Base-by-base conservation (phyloP, 1,140 invertebrate species). In the Stegodyphus dumicola region DNA sequence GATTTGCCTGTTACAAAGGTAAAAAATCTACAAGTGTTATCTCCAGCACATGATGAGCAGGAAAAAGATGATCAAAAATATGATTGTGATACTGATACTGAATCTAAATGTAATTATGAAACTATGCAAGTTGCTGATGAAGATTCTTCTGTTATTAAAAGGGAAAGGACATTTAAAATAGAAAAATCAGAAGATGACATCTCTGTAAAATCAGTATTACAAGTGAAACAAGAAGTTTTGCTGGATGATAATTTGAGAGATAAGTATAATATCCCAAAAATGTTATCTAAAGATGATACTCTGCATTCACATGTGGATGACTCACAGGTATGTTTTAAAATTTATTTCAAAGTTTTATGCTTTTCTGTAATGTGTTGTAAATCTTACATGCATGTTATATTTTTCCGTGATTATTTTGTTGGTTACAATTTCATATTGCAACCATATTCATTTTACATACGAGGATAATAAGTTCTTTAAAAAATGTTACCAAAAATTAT, bases 121-220 rank as follows among this genome's bases (percentile, higher is more conserved):
- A 13, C 15, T 15, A 17, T 60, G 2, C 73, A 66, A 17, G 49
- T 13, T 53, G 17, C 17, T 11, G 81, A 85, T 11, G 51, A 13
- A 7, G 81, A 92, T 93, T 88, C 92, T 91, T 77, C 85, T 15
- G 11, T 76, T 2, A 54, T 64, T 15, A 80, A 84, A 60, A 74
- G 65, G 74, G 87, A 86, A 51, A 86, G 17, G 54, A 56, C 49
- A 11, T 77, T 81, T 7, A 77, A 88, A 80, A 69, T 69, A 67
- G 33, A 77, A 64, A 60, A 60, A 60, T 60, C 56, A 60, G 56
- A 60, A 60, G 56, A 60, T 60, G 56, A 33, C 5, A 4, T 83
- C 7, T 64, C 70, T 6, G 70, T 66, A 48, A 83, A 83, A 75
- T 18, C 52, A 6, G 18, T 75, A 10, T n/a, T 70, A 52, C 74